These are phyloP conservation scores for Stomorhina lunata DNA, from an alignment of 2,888 invertebrate genomes.

Conservation along the genomic window DNA sequence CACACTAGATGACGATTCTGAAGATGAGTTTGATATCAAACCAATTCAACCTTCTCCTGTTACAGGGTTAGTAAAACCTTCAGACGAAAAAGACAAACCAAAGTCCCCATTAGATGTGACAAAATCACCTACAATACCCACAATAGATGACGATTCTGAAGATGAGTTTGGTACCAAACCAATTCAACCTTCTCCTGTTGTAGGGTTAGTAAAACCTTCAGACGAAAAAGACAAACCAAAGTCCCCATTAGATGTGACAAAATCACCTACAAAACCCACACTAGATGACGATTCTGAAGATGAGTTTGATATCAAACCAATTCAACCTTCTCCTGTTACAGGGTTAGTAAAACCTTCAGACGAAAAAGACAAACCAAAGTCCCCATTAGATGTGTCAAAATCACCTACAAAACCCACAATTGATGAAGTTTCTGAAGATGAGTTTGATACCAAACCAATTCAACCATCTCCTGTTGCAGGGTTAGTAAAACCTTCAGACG, in stretches of 20 bases:
- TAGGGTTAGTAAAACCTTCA: neutral
- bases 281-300: too few relatives aligned
- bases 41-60: too few relatives aligned
- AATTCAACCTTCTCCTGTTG: neutral
- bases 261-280: too few relatives aligned
- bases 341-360: neutral
- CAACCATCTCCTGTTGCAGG: neutral
- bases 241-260: too few relatives aligned
- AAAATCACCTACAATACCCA: too few relatives aligned
- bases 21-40: neutral
- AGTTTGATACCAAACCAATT: neutral
- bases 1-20: neutral
- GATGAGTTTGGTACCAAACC: neutral
- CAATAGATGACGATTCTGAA: too few relatives aligned
- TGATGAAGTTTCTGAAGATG: slow-evolving; percentile 40
- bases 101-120: too few relatives aligned
- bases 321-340: too few relatives aligned
- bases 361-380: neutral
- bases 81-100: too few relatives aligned
- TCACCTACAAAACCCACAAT: slow-evolving; percentile 26
- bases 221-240: neutral
- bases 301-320: too few relatives aligned
- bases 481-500: neutral
- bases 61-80: too few relatives aligned
- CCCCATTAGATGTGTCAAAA: neutral